Percentiles rank a stretch among this genome's conserved stretches.
Evolutionary conservation across 1,140 invertebrate genomes (phyloP).

Genomic region (Heliconius eleuchia): DNA sequence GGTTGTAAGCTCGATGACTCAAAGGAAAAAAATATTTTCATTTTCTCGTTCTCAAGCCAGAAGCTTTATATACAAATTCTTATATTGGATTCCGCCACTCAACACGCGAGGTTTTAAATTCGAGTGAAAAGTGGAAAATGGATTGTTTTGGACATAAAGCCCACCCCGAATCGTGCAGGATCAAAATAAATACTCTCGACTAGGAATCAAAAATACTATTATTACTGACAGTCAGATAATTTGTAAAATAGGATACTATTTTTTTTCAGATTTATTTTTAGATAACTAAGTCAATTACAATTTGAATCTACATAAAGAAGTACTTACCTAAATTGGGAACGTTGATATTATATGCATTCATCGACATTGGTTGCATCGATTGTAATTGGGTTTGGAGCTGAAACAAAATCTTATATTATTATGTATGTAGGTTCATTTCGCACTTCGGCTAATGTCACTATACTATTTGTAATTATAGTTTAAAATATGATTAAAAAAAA

Average conservation of each 20-base stretch:
- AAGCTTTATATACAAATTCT: too few relatives aligned
- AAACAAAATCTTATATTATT: constrained; percentile 27
- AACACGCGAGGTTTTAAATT: too few relatives aligned
- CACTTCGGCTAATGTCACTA: background rate
- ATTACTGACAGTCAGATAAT: too few relatives aligned
- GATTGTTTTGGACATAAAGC: too few relatives aligned
- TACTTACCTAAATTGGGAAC: constrained; percentile 41
- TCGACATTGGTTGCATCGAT: constrained; percentile 45
- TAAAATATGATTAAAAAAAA: too few relatives aligned
- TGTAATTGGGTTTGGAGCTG: constrained; percentile 41
- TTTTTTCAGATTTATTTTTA: background rate
- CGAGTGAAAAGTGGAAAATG: too few relatives aligned
- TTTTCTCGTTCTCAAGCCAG: background rate
- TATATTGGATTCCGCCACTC: too few relatives aligned
- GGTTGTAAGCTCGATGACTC: too few relatives aligned
- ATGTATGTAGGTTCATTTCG: constrained; percentile 8
- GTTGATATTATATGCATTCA: constrained; percentile 46
- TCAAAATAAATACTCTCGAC: too few relatives aligned
- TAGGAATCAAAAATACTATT: too few relatives aligned
- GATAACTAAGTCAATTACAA: background rate
- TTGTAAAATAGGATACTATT: background rate
- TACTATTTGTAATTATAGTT: background rate
- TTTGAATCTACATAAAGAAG: background rate
- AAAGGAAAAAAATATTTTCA: too few relatives aligned
- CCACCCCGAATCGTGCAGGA: too few relatives aligned